Conservation (phyloP, 1,140 invertebrate genomes). For the Lucilia cuprina region DNA sequence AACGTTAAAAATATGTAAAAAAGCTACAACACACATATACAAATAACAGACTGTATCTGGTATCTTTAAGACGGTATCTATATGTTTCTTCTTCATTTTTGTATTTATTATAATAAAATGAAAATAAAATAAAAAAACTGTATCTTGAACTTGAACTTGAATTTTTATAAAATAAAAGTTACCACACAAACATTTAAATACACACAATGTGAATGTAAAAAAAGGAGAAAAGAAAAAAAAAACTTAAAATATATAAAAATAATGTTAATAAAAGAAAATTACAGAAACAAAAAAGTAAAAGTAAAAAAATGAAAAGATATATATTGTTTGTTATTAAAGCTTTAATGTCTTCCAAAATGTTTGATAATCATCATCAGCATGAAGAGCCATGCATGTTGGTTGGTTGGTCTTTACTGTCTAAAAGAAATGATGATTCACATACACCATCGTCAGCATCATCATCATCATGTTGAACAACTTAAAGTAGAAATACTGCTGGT, state of each 20-base stretch:
- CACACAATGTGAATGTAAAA: neutral
- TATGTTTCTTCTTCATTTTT: neutral
- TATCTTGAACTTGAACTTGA: conserved; percentile 14
- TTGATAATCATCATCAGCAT: neutral
- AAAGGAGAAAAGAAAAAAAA: neutral
- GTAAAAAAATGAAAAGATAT: neutral
- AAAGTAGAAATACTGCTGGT: no score
- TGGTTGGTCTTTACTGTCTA: neutral
- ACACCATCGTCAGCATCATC: no score
- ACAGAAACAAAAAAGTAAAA: neutral
- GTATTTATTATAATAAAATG: neutral
- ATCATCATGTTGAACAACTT: no score
- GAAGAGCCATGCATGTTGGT: neutral
- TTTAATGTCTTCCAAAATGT: neutral
- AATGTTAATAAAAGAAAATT: neutral
- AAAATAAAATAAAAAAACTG: neutral
- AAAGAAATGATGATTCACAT: no score
- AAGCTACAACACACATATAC: neutral
- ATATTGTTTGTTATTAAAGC: neutral
- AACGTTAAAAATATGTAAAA: neutral
- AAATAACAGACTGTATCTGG: neutral
- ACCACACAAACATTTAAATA: neutral
- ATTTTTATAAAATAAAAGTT: neutral
- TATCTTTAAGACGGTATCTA: neutral
- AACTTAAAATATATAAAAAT: neutral